Evolutionary conservation across 2,113 vertebrate species (phyloP).

Genomic region (Reinhardtius hippoglossoides): DNA sequence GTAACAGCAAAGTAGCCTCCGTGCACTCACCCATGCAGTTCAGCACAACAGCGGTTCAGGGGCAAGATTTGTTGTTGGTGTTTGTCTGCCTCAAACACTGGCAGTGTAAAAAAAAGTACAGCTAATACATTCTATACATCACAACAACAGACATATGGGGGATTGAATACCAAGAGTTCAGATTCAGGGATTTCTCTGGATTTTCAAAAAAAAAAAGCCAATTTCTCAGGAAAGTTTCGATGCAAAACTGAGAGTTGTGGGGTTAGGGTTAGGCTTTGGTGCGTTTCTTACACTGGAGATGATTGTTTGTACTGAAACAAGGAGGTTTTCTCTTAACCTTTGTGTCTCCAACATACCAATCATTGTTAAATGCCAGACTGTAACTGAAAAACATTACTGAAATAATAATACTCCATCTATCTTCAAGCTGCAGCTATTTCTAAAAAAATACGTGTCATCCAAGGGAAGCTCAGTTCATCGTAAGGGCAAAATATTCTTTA

Average conservation of each 20-base stretch:
- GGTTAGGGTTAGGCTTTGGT: too few relatives aligned
- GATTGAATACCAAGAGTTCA: neutral
- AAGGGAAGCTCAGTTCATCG: neutral
- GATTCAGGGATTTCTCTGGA: neutral
- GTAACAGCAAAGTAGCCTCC: neutral
- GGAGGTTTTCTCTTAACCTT: too few relatives aligned
- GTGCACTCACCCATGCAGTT: neutral
- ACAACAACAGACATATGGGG: neutral
- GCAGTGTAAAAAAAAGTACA: neutral
- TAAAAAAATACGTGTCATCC: neutral
- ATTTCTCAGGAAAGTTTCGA: neutral
- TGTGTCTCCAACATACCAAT: too few relatives aligned
- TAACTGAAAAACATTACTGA: too few relatives aligned
- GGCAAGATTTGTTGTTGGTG: slow-evolving; percentile 3
- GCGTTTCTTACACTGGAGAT: too few relatives aligned
- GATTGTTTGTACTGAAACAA: too few relatives aligned
- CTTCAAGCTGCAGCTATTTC: neutral
- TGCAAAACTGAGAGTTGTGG: neutral
- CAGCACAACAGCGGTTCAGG: neutral
- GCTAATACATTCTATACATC: neutral
- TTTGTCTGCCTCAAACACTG: neutral
- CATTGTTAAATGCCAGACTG: too few relatives aligned
- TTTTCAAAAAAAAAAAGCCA: too few relatives aligned
- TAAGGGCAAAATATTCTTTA: neutral
- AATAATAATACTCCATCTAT: too few relatives aligned